Evolutionary conservation across 2,888 invertebrate genomes (phyloP).

Genomic region (Pyrrhosoma nymphula): DNA sequence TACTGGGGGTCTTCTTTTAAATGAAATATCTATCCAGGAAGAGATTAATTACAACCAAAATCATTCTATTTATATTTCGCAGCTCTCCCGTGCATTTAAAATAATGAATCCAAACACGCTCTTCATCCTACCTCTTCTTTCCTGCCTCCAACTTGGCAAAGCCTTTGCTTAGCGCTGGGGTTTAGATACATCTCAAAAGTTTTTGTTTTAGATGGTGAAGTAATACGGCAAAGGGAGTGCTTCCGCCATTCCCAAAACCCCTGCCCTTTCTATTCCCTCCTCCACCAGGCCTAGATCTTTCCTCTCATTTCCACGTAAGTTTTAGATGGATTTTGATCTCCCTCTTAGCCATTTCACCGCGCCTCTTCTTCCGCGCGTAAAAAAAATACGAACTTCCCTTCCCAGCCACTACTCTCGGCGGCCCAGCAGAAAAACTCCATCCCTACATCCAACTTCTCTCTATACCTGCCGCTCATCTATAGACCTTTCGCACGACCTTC

Average conservation of each 20-base stretch:
- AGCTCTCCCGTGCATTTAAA: not conserved
- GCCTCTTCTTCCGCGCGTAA: not conserved
- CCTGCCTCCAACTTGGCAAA: not conserved
- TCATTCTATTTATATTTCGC: not conserved
- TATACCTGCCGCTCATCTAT: not conserved
- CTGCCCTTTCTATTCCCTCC: not conserved
- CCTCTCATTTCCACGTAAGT: slow-evolving; percentile 1
- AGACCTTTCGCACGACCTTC: not conserved
- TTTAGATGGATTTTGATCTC: slow-evolving; percentile 1
- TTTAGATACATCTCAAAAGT: not conserved
- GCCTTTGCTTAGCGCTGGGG: not conserved
- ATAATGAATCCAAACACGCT: not conserved
- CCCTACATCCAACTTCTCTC: not conserved
- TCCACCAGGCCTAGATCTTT: not conserved
- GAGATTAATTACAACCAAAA: not conserved
- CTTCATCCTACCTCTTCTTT: not conserved
- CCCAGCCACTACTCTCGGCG: not conserved
- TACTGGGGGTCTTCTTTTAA: not conserved
- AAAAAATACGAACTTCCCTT: not conserved
- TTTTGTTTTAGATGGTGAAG: not conserved
- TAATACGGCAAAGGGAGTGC: not conserved
- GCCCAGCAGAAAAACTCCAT: not conserved
- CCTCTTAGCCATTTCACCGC: not conserved
- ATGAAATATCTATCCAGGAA: not conserved
- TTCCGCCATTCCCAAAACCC: not conserved